A percentile compares a stretch with the other conserved stretches of the same genome.
Evolutionary conservation across 2,113 vertebrate species (phyloP).

Genomic region (Thamnaconus septentrionalis): DNA sequence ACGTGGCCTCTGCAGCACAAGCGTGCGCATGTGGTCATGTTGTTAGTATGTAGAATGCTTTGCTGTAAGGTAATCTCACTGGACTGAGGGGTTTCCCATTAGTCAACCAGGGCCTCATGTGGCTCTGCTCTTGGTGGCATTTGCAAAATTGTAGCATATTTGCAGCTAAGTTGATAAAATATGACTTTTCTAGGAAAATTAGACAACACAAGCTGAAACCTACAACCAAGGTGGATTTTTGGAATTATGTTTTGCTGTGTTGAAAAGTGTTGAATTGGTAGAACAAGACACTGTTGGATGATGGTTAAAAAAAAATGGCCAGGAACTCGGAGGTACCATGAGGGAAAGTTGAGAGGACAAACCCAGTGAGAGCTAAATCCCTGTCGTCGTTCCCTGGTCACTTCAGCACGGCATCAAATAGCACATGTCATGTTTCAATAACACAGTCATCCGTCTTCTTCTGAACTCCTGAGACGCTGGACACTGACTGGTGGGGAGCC

Average conservation of each 20-base stretch:
- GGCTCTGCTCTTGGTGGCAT: conserved; percentile 13
- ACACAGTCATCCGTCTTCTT: conserved; percentile 30
- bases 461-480: background rate
- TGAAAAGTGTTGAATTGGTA: no score
- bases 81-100: conserved; percentile 35
- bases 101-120: conserved; percentile 40
- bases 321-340: background rate
- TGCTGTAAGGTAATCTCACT: conserved; percentile 31
- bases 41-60: conserved; percentile 26
- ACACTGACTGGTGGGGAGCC: no score
- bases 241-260: no score
- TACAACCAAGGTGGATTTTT: no score
- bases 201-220: no score
- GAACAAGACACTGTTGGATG: conserved; percentile 6
- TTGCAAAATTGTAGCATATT: conserved; percentile 12
- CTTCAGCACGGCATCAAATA: conserved; percentile 19
- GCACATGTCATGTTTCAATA: conserved; percentile 29
- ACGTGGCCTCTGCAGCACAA: background rate
- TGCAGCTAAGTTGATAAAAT: background rate
- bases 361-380: background rate
- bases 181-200: background rate
- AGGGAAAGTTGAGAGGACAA: conserved; percentile 26
- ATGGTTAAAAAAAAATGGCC: no score
- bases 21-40: conserved; percentile 11
- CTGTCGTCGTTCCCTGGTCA: background rate